A percentile compares a stretch with the other conserved stretches of the same genome.
Conservation (phyloP, 2,888 invertebrate genomes). For the Andrena flavipes region DNA sequence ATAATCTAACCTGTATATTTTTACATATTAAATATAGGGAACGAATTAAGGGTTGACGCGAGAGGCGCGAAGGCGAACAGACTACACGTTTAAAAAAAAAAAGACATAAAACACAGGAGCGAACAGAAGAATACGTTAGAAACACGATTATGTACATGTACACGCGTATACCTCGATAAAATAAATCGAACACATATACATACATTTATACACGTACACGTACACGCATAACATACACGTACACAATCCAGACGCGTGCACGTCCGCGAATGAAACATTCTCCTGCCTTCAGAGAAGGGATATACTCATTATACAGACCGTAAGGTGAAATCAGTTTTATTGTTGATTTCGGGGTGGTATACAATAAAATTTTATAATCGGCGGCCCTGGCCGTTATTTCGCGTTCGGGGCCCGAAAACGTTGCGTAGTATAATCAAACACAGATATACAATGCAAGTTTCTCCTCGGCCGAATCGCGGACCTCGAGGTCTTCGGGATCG, state of each 20-base stretch:
- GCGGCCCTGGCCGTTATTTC: conserved; percentile 76
- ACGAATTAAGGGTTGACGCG: conserved; percentile 65
- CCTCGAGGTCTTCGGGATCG: conserved; percentile 62
- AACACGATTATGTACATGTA: conserved; percentile 26
- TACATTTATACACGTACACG: conserved; percentile 25
- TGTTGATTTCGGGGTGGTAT: conserved; percentile 81
- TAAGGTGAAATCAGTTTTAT: conserved; percentile 79
- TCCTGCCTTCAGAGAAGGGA: conserved; percentile 69
- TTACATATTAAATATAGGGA: conserved; percentile 78
- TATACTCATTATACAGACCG: conserved; percentile 67
- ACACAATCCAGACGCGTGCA: conserved; percentile 27
- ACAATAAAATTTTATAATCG: conserved; percentile 82
- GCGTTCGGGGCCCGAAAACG: conserved; percentile 77
- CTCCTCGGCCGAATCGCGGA: conserved; percentile 65
- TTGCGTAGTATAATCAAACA: conserved; percentile 84
- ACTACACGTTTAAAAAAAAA: conserved; percentile 37
- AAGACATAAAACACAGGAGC: conserved; percentile 10
- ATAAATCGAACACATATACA: conserved; percentile 15
- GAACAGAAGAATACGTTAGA: conserved; percentile 24
- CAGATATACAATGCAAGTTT: conserved; percentile 78
- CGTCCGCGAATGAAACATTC: conserved; percentile 55
- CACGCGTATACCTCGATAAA: conserved; percentile 31
- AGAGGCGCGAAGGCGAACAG: conserved; percentile 62
- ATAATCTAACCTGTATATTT: conserved; percentile 83
- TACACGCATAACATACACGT: conserved; percentile 1